These are phyloP conservation scores for Drosophila triauraria DNA, from an alignment of 1,140 invertebrate genomes.

Conservation along the genomic window DNA sequence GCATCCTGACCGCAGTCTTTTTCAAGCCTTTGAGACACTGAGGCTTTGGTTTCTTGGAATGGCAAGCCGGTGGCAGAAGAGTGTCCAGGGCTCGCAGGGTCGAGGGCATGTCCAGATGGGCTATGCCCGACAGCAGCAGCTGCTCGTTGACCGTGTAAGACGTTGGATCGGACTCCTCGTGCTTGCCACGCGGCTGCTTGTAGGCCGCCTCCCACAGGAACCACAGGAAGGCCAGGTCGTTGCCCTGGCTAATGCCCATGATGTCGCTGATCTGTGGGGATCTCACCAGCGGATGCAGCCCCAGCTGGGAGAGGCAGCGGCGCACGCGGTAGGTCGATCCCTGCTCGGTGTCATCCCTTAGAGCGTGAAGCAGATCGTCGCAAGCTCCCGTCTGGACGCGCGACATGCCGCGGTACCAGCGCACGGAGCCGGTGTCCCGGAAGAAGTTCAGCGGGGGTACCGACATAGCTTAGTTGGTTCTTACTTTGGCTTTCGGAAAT, in stretches of 20 bases:
- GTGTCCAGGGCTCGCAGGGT: constrained; percentile 58
- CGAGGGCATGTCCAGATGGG: constrained; percentile 61
- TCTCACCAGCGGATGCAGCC: constrained; percentile 33
- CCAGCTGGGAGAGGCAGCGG: constrained; percentile 25
- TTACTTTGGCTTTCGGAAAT: not conserved
- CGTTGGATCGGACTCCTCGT: not conserved
- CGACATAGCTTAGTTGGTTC: constrained; percentile 9
- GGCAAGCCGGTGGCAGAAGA: constrained; percentile 45
- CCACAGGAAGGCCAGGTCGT: constrained; percentile 65
- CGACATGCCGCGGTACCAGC: constrained; percentile 63
- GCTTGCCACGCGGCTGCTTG: constrained; percentile 6
- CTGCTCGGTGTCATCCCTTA: constrained; percentile 61
- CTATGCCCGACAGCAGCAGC: constrained; percentile 62
- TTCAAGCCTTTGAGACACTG: not conserved
- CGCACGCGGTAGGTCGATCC: constrained; percentile 45
- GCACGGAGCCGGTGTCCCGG: constrained; percentile 11
- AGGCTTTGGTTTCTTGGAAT: constrained; percentile 25
- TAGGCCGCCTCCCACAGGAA: constrained; percentile 64
- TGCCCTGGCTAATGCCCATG: constrained; percentile 50
- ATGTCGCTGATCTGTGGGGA: constrained; percentile 18
- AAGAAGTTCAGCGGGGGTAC: not conserved
- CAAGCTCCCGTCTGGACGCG: constrained; percentile 30
- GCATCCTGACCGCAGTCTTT: not conserved
- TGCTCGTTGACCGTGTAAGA: constrained; percentile 64
- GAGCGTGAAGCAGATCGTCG: constrained; percentile 28